Base-by-base conservation (phyloP, 2,113 vertebrate species). In the Rhabdornis inornatus region DNA sequence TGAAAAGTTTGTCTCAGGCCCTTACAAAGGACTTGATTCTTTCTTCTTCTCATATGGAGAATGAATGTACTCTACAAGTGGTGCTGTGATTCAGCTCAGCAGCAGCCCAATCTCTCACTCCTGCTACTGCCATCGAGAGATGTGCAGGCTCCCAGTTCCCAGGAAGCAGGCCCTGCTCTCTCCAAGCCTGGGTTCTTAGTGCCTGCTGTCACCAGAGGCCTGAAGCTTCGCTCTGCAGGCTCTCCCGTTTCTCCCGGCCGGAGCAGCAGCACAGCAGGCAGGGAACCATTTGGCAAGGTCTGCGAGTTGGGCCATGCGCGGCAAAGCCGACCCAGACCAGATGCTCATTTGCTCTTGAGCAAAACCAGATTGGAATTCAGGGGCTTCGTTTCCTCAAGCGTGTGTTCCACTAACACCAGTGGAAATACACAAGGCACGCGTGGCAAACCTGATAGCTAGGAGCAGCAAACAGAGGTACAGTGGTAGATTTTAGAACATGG, bases 401-500 rank as follows among this genome's bases (percentile, higher is more conserved):
- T 1, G 6, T 7, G 15, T 10, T 15, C 14, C 68, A 14, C 25
- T 47, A 3, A 0, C 66, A 31, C 15, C 80, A 1, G 16, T 0
- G 30, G 35, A 27, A 56, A 69, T 2, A 11, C 21, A 37, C 40
- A 22, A 4, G 0, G 10, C 56, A 24, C 21, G 3, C 1, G 44
- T 7, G 81, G 45, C 61, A 82, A 61, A 44, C 7, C 40, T 20
- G 74, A 17, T 22, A 45, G 40, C 25, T 6, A 11, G 33, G 6
- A 47, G 31, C 3, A 30, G 30, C 61, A 47, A n/a, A 10, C 22
- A 39, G 10, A 15, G n/a, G 27, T 4, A 15, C 42, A 7, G 5
- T 1, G 24, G 4, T 3, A 4, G 14, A 20, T 28, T 47, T 22
- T 35, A 44, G 52, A 59, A 33, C 3, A 3, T 0, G 1, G 33